Evolutionary conservation across 2,888 invertebrate genomes (phyloP).

Genomic region (Spodoptera exigua): DNA sequence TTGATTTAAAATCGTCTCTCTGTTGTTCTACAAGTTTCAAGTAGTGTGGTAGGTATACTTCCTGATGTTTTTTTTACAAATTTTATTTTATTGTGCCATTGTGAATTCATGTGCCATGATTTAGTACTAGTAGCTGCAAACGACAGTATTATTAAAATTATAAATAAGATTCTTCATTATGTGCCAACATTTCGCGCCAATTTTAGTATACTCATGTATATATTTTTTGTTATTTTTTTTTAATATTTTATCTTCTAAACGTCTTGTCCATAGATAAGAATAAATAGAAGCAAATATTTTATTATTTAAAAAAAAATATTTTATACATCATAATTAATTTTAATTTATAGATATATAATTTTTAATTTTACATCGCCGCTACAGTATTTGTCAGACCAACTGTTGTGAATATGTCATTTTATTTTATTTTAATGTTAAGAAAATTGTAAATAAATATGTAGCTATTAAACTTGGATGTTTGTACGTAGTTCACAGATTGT

Average conservation of each 20-base stretch:
- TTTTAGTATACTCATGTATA: not conserved
- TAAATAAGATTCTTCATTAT: not conserved
- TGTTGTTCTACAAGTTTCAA: too few species aligned
- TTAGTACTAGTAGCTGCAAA: not conserved
- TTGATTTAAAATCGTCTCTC: too few species aligned
- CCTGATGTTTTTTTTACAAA: too few species aligned
- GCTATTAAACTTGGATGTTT: conserved; percentile 61
- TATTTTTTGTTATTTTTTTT: conserved; percentile 3
- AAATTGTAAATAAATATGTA: conserved; percentile 62
- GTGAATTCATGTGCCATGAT: conserved; percentile 49
- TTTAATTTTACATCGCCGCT: conserved; percentile 60
- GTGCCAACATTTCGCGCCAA: conserved; percentile 67
- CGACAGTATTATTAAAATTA: conserved; percentile 7
- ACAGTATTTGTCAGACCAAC: conserved; percentile 84
- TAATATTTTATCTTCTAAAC: not conserved
- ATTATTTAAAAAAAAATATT: not conserved
- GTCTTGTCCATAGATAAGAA: too few species aligned
- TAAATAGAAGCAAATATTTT: not conserved
- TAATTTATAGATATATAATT: too few species aligned
- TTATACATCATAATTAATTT: conserved; percentile 45
- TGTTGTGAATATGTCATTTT: conserved; percentile 74
- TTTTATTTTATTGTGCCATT: not conserved
- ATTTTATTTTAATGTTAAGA: conserved; percentile 43
- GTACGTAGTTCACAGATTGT: conserved; percentile 68
- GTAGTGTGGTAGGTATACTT: too few species aligned